Evolutionary conservation across 1,140 invertebrate genomes (phyloP), one percentile per base, ranked within the genome.

Genomic region (Atta texana): DNA sequence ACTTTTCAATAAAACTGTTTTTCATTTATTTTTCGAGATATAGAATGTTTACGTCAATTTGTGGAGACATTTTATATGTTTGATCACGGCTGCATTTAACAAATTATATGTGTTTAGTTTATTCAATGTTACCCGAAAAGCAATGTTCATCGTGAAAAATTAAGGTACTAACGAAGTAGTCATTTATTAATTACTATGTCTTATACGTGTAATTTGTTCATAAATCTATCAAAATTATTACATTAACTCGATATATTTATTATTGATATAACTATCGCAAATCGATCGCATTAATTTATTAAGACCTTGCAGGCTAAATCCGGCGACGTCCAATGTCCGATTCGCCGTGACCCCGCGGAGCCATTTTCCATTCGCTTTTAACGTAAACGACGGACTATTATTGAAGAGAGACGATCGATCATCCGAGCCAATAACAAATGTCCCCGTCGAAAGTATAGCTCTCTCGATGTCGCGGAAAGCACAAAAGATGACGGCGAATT

Each of bases 331-430:
- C 39, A 75, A 77, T n/a, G 59, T 78, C 75, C 16, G 28, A 61
- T 59, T 61, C 55, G 80, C 69, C 55, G 69, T 84, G 80, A 84
- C 80, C 69, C 39, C 69, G 69, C 39, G 12, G 14, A 28, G 69
- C 57, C 55, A 84, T 84, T 84, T 84, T 84, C 80, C 69, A 63
- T 63, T 85, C 51, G 82, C 71, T 87, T 74, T 87, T 86, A 86
- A 86, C 85, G 64, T 81, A 86, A 84, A 74, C 69, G 71, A 74
- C 69, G 71, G 63, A 44, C 88, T 88, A 90, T 90, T 90, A 90
- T 90, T 81, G 66, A 91, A 68, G 68, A 74, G 81, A 84, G 64
- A 78, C 82, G 85, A 91, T 91, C 90, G 77, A 91, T 91, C 90
- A 91, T 91, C 80, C 57, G 78, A 75, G 87, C 74, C 82, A 88